A percentile compares a stretch with the other conserved stretches of the same genome.
Evolutionary conservation across 2,797 vertebrate species (phyloP).

Genomic region (Holocentrus rufus): DNA sequence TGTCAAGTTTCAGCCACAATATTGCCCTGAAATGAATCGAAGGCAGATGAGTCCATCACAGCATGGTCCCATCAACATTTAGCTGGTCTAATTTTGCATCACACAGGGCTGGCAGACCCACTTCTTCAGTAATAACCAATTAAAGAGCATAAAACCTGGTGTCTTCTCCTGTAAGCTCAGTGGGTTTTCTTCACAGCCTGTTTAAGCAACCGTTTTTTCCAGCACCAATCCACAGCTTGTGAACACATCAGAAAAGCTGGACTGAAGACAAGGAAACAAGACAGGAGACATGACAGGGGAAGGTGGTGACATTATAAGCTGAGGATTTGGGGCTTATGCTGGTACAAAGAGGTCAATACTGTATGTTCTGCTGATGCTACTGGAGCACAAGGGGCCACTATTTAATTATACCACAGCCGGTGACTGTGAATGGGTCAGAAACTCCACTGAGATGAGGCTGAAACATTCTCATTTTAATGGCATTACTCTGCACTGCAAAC

Average conservation of each 20-base stretch:
- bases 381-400: neutral
- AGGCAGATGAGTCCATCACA: conserved; percentile 42
- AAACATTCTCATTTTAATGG: neutral
- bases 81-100: conserved; percentile 34
- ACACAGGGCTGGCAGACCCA: conserved; percentile 21
- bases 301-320: neutral
- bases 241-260: neutral
- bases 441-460: too few species aligned
- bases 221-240: neutral
- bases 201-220: neutral
- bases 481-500: neutral
- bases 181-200: conserved; percentile 30
- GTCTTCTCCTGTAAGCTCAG: conserved; percentile 35
- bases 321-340: neutral
- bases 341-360: neutral
- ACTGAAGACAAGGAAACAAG: neutral
- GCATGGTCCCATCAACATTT: conserved; percentile 31
- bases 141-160: conserved; percentile 48
- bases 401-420: too few species aligned
- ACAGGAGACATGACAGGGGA: neutral
- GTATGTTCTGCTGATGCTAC: neutral
- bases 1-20: neutral
- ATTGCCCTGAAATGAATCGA: conserved; percentile 7
- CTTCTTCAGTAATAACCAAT: conserved; percentile 49
- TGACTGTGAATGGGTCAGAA: too few species aligned